Conservation (phyloP, 2,888 invertebrate genomes). For the Hydriomena furcata region DNA sequence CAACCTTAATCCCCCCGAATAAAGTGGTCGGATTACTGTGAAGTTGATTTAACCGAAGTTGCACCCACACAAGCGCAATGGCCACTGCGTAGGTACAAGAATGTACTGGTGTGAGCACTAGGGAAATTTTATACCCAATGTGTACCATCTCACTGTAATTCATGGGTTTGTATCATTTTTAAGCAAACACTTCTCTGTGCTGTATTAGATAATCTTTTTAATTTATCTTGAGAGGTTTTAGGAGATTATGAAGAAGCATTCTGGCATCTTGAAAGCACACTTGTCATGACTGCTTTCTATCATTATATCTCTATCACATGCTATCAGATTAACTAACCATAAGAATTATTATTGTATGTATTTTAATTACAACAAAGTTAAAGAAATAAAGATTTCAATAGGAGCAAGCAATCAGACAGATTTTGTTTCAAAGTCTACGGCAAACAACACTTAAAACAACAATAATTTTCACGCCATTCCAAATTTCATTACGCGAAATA, state of each 20-base stretch:
- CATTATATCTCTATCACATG: too few species aligned
- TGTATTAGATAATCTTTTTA: conserved; percentile 64
- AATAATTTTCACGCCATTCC: conserved; percentile 9
- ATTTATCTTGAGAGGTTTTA: conserved; percentile 56
- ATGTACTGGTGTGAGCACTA: conserved; percentile 73
- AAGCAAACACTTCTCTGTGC: conserved; percentile 63
- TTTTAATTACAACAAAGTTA: too few species aligned
- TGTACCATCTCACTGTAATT: conserved; percentile 64
- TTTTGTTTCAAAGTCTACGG: conserved; percentile 5
- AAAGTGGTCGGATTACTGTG: conserved; percentile 42
- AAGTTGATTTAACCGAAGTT: conserved; percentile 46
- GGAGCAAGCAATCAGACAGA: background rate
- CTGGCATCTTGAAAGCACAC: conserved; percentile 11
- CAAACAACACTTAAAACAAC: conserved; percentile 9
- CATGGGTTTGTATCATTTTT: conserved; percentile 75
- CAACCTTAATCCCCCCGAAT: conserved; percentile 41
- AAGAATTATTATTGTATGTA: too few species aligned
- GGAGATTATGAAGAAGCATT: conserved; percentile 33
- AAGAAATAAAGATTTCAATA: too few species aligned
- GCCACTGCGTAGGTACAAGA: conserved; percentile 58
- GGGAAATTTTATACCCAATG: conserved; percentile 77
- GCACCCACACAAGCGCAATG: conserved; percentile 59
- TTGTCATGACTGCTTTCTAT: too few species aligned
- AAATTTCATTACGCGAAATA: conserved; percentile 23
- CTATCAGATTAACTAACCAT: too few species aligned